These are phyloP conservation scores for Aphrocallistes beatrix DNA, from an alignment of 37 sponge, comb jelly and placozoan species.

Conservation along the genomic window DNA sequence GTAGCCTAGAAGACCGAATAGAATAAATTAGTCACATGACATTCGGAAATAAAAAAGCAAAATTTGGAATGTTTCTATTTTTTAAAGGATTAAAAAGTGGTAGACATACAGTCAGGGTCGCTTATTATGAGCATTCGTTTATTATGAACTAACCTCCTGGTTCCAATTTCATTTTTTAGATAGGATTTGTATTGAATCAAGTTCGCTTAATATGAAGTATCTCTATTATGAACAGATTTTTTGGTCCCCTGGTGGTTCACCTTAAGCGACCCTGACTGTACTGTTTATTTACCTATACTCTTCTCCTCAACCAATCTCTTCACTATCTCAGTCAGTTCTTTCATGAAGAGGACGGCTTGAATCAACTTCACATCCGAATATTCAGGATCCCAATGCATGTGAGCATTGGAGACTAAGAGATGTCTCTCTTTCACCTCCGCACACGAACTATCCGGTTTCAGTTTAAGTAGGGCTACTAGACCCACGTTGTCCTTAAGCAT, in stretches of 20 bases:
- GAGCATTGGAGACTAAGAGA: slow-evolving; percentile 75
- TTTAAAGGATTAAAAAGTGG: too few species aligned
- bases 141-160: too few species aligned
- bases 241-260: background rate
- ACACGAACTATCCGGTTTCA: background rate
- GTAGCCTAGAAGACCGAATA: background rate
- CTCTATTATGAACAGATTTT: too few species aligned
- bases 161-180: too few species aligned
- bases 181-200: too few species aligned
- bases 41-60: too few species aligned
- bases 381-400: slow-evolving; percentile 99
- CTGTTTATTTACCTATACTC: background rate
- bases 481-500: slow-evolving; percentile 90
- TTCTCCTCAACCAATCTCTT: slow-evolving; percentile 18
- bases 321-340: slow-evolving; percentile 27
- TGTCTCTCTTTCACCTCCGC: slow-evolving; percentile 37
- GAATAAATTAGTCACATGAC: too few species aligned
- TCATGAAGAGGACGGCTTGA: slow-evolving; percentile 52
- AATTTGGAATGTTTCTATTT: too few species aligned
- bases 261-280: background rate
- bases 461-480: slow-evolving; percentile 56
- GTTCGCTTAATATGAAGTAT: too few species aligned
- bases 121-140: too few species aligned
- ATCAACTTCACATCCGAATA: slow-evolving; percentile 87
- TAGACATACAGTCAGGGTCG: too few species aligned